A percentile compares a stretch with the other conserved stretches of the same genome.
Conservation (phyloP, 2,888 invertebrate species). For the Penaeus monodon region DNA sequence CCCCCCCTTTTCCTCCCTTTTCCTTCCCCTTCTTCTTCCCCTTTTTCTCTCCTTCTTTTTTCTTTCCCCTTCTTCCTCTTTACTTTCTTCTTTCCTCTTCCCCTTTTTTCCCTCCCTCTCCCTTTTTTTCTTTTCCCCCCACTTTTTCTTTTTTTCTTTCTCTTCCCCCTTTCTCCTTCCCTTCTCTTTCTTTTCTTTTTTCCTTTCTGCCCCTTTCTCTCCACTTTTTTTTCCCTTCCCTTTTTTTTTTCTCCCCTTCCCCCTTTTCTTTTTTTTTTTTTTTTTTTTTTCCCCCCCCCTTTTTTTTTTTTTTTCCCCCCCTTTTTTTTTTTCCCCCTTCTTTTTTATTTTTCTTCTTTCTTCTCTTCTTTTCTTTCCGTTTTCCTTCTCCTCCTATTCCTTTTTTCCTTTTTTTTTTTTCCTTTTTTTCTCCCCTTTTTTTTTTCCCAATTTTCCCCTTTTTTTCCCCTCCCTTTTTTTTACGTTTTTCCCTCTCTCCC, state of each 20-base stretch:
- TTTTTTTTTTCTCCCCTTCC: background rate
- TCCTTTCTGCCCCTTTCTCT: background rate
- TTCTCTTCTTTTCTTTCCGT: too few relatives aligned
- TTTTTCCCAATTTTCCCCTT: too few relatives aligned
- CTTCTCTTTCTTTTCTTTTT: background rate
- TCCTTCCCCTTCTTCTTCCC: constrained; percentile 3
- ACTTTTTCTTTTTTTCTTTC: background rate
- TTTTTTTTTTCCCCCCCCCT: too few relatives aligned
- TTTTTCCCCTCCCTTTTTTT: too few relatives aligned
- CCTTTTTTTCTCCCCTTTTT: too few relatives aligned
- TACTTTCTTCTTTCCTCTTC: background rate
- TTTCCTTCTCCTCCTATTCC: too few relatives aligned
- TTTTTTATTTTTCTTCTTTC: too few relatives aligned
- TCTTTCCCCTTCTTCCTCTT: constrained; percentile 14
- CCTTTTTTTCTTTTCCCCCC: constrained; percentile 4
- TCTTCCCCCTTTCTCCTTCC: constrained; percentile 32
- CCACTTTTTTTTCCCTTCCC: constrained; percentile 6
- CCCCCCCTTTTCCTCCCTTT: background rate
- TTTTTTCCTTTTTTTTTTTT: too few relatives aligned
- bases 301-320: background rate
- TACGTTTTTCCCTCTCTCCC: too few relatives aligned
- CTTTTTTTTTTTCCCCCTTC: background rate
- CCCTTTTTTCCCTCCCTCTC: too few relatives aligned
- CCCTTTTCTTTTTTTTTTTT: background rate
- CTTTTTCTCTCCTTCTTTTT: background rate